Evolutionary conservation across 2,888 invertebrate species (phyloP), one percentile per base, ranked within the genome.

Genomic region (Mythimna lalbum): DNA sequence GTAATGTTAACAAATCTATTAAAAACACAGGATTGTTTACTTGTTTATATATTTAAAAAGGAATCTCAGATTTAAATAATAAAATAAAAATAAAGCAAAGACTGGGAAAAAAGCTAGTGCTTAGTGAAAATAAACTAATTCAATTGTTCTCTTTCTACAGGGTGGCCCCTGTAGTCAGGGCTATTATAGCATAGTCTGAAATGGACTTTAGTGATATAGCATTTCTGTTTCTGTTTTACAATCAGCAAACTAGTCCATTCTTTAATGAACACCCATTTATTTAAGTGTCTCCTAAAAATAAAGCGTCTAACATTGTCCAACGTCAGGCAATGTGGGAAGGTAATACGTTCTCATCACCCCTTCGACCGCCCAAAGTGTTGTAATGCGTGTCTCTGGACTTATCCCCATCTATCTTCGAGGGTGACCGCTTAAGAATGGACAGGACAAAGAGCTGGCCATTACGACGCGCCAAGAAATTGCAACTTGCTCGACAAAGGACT

Each of bases 391-490:
- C 64, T 73, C 72, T 63, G 59, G 61, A 67, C 62, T 68, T 83
- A 77, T 83, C 68, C 80, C 70, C 84, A 88, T 89, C 83, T 82
- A 86, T 89, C 86, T 88, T 80, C 71, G 71, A 85, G 77, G 80
- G 80, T 81, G 83, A 84, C 79, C 83, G 82, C 83, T 84, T 83
- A 84, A 87, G 88, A 88, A 86, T 85, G 78, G 86, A 81, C 87
- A 80, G 87, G 86, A 90, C 90, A 90, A 91, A 90, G 88, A 85
- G 84, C 74, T 76, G 73, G 81, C 84, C 84, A 88, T 91, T 89
- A 90, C 87, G 83, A 84, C 86, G 82, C 86, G 88, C 88, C 90
- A 90, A 88, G 83, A 90, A 90, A 92, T 92, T 91, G 90, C 91
- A 91, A 86, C 86, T 81, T 81, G 74, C 84, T 84, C 85, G 78